Evolutionary conservation across 2,888 invertebrate species (phyloP), one percentile per base, ranked within the genome.

Genomic region (Mylabris sibirica): DNA sequence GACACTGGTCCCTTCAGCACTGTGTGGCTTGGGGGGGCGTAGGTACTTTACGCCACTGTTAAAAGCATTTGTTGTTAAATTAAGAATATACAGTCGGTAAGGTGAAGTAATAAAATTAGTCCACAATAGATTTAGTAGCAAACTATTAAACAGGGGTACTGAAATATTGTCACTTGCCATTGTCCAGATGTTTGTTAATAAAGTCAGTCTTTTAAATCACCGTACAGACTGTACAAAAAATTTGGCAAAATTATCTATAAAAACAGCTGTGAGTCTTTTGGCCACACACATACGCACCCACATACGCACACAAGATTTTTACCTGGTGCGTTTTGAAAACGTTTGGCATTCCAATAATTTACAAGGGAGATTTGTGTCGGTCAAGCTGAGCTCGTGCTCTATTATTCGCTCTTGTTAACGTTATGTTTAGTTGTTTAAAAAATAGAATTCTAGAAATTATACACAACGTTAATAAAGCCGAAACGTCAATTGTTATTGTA

Each of bases 331-430:
- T 12, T 8, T 44, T 17, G 17, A 44, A 44, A 44, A 44, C 41
- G n/a, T 20, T 49, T 49, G 49, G 20, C 17, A 49, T 49, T 49
- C 49, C 49, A 49, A 49, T 49, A 49, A 49, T 20, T 49, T 49
- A 49, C 20, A 20, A 44, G 49, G 20, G 49, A 20, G 6, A 49
- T 44, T 44, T 5, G 44, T 49, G 49, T 1, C 20, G 49, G 49
- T 49, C 49, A 49, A 49, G 49, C 20, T 49, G 20, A 49, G 49
- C 49, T 20, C 49, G 49, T 49, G 49, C 49, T 3, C 49, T 20
- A 49, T 49, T 44, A 17, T 44, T 44, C 41, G 14, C 41, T 5
- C 4, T 49, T 49, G 49, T 49, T 49, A 20, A 20, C n/a, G n/a
- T 41, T 14, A 41, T 41, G n/a, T 14, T 12, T 3, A 9, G 5